Evolutionary conservation across 1,140 invertebrate species (phyloP).

Genomic region (Diorhabda elongata): DNA sequence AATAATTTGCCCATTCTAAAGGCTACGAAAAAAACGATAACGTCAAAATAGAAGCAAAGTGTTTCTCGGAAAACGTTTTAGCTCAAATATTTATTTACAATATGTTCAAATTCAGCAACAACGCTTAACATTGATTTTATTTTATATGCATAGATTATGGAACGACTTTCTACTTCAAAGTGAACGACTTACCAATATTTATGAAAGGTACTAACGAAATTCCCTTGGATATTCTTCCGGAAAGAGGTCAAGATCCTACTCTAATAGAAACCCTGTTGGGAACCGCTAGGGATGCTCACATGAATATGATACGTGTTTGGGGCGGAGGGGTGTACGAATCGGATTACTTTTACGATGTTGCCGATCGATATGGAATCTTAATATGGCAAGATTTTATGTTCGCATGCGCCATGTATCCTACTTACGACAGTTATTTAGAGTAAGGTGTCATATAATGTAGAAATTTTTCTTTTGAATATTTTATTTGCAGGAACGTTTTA

Average conservation of each 20-base stretch:
- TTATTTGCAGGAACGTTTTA: slow-evolving; percentile 51
- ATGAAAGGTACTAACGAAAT: slow-evolving; percentile 97
- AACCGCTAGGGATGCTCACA: slow-evolving; percentile 74
- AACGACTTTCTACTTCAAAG: slow-evolving; percentile 79
- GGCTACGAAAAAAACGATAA: too few species aligned
- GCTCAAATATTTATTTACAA: too few species aligned
- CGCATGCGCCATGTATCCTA: slow-evolving; percentile 93
- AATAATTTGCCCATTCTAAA: too few species aligned
- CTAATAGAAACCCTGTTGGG: slow-evolving; percentile 56
- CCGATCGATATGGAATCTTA: slow-evolving; percentile 76
- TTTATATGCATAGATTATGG: slow-evolving; percentile 51
- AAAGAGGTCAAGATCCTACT: slow-evolving; percentile 54
- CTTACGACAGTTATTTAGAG: slow-evolving; percentile 42
- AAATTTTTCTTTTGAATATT: not conserved
- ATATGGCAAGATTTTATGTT: slow-evolving; percentile 98
- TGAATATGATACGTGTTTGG: slow-evolving; percentile 96
- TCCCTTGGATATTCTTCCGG: slow-evolving; percentile 83
- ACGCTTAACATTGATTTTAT: too few species aligned
- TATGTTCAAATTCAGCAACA: too few species aligned
- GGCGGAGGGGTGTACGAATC: slow-evolving; percentile 95
- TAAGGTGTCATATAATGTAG: not conserved
- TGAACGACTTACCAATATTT: slow-evolving; percentile 89
- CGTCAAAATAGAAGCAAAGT: too few species aligned
- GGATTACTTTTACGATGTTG: slow-evolving; percentile 85
- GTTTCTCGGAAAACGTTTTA: too few species aligned